Conservation (phyloP, 1,140 invertebrate genomes). For the Ladona fulva region DNA sequence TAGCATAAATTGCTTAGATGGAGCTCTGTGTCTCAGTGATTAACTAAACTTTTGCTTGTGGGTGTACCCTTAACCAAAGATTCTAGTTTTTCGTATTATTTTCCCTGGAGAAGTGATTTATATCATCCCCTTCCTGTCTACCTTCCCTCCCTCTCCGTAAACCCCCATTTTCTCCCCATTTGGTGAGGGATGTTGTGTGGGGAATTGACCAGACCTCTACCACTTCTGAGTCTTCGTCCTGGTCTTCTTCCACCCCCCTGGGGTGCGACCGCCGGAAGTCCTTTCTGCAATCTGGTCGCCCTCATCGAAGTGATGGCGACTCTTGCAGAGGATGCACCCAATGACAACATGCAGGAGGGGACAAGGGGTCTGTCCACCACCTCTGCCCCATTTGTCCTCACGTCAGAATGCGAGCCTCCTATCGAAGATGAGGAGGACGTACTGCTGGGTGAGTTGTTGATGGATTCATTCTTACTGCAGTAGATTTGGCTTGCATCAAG, state of each 20-base stretch:
- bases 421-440: background rate
- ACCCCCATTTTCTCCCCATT: background rate
- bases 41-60: background rate
- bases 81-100: background rate
- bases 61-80: background rate
- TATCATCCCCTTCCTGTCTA: background rate
- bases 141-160: background rate
- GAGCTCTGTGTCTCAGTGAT: background rate
- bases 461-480: background rate
- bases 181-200: background rate
- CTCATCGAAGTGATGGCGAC: background rate
- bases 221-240: background rate
- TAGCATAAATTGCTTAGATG: background rate
- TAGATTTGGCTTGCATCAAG: no score
- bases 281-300: background rate
- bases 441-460: background rate
- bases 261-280: background rate
- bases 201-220: background rate
- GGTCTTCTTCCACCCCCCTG: background rate
- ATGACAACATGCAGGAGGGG: background rate
- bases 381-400: background rate
- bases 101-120: background rate
- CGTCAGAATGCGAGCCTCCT: background rate
- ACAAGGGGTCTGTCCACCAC: background rate
- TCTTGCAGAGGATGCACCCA: background rate